These are phyloP conservation scores for Cephus pygmeus DNA, from an alignment of 2,888 invertebrate species.

Conservation along the genomic window DNA sequence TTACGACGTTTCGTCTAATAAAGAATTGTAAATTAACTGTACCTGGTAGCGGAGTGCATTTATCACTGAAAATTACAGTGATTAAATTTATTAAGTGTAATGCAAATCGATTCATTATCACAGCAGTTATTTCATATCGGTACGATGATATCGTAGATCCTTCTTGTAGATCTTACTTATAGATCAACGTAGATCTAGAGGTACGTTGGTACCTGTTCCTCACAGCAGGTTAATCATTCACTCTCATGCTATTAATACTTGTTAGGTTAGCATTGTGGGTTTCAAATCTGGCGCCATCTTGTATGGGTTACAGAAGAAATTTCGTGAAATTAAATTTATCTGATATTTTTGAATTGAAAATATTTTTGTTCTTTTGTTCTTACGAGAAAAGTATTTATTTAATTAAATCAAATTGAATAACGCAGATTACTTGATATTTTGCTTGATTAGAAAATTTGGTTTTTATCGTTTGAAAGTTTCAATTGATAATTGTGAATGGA, in stretches of 20 bases:
- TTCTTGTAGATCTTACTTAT: neutral
- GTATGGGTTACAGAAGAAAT: neutral
- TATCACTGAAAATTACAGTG: neutral
- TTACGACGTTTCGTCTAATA: neutral
- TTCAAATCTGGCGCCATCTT: neutral
- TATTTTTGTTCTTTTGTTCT: neutral
- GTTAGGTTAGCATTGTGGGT: constrained; percentile 20
- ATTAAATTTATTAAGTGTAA: neutral
- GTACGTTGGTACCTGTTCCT: neutral
- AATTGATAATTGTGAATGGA: neutral
- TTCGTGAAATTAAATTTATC: neutral
- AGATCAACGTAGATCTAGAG: neutral
- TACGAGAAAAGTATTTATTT: neutral
- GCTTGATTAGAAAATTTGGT: neutral
- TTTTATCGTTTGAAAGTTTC: neutral
- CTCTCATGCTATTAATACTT: constrained; percentile 20
- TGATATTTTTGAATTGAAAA: neutral
- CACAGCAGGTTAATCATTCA: constrained; percentile 22
- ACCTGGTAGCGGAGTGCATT: neutral
- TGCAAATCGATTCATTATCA: neutral
- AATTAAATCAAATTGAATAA: neutral
- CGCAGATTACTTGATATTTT: neutral
- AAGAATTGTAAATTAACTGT: neutral
- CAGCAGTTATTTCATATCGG: neutral
- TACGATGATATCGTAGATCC: neutral